Conservation (phyloP, 2,113 vertebrate genomes). For the Ardeotis arabs region DNA sequence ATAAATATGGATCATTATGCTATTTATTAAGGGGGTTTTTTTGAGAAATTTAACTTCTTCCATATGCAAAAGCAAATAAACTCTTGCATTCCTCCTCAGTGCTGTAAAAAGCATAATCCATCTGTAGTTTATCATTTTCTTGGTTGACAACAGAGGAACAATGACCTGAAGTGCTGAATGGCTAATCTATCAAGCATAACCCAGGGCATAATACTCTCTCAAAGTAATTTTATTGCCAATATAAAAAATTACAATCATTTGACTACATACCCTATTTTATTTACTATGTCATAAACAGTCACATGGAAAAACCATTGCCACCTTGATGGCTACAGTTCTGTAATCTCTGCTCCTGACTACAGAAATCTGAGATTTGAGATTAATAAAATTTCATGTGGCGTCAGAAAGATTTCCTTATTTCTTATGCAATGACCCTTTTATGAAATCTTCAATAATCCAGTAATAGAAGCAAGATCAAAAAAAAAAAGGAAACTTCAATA, state of each 20-base stretch:
- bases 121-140: slow-evolving; percentile 51
- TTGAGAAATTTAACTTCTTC: slow-evolving; percentile 56
- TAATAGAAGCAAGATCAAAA: background rate
- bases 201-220: slow-evolving; percentile 26
- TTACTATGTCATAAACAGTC: background rate
- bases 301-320: slow-evolving; percentile 33
- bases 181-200: slow-evolving; percentile 57
- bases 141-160: slow-evolving; percentile 59
- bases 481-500: background rate
- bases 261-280: slow-evolving; percentile 19
- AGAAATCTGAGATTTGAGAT: slow-evolving; percentile 36
- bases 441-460: background rate
- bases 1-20: slow-evolving; percentile 10
- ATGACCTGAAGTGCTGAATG: slow-evolving; percentile 30
- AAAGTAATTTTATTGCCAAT: slow-evolving; percentile 45
- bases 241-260: slow-evolving; percentile 18
- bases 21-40: slow-evolving; percentile 36
- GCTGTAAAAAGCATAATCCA: slow-evolving; percentile 14
- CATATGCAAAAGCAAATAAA: slow-evolving; percentile 44
- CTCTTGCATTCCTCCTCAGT: slow-evolving; percentile 8
- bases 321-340: background rate
- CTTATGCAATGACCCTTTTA: background rate
- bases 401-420: slow-evolving; percentile 34
- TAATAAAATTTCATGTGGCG: background rate
- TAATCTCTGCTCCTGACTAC: slow-evolving; percentile 50